phyloP scores from a whole-genome alignment of 2,113 vertebrate species.

The Hippocampus guttulatus region DNA sequence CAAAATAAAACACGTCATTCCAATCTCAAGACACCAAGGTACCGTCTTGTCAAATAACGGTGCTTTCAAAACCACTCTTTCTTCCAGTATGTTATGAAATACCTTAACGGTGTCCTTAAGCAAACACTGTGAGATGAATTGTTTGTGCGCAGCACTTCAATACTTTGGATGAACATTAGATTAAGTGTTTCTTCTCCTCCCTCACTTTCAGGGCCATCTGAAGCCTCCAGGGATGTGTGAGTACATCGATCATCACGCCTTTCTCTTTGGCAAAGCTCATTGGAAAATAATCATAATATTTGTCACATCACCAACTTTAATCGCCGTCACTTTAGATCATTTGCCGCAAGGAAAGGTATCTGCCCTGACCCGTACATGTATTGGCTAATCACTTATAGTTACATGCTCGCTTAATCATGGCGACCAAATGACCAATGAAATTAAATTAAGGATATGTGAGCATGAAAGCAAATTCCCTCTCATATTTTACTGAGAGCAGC shows the following conservation, averaged over 20 bases:
- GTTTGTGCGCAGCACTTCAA: not conserved
- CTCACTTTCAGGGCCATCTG: slow-evolving; percentile 75
- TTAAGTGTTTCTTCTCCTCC: slow-evolving; percentile 20
- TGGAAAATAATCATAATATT: not conserved
- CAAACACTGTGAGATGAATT: not conserved
- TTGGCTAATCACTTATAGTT: not conserved
- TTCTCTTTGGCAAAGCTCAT: not conserved
- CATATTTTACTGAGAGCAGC: slow-evolving; percentile 5
- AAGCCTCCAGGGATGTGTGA: slow-evolving; percentile 88
- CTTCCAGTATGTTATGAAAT: not conserved
- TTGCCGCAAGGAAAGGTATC: not conserved
- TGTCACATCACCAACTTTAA: not conserved
- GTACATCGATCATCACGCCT: slow-evolving; percentile 59
- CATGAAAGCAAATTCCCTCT: not conserved
- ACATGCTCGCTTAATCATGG: not conserved
- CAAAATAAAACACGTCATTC: not conserved
- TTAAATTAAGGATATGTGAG: slow-evolving; percentile 8
- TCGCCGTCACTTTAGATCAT: not conserved
- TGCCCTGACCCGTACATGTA: not conserved
- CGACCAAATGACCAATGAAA: not conserved
- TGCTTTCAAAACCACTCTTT: not conserved
- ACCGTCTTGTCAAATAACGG: not conserved
- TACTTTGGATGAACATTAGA: not conserved
- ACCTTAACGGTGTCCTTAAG: not conserved
- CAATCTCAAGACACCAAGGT: not conserved